Conservation (phyloP, 2,797 vertebrate species). For the Fistularia tabacaria region DNA sequence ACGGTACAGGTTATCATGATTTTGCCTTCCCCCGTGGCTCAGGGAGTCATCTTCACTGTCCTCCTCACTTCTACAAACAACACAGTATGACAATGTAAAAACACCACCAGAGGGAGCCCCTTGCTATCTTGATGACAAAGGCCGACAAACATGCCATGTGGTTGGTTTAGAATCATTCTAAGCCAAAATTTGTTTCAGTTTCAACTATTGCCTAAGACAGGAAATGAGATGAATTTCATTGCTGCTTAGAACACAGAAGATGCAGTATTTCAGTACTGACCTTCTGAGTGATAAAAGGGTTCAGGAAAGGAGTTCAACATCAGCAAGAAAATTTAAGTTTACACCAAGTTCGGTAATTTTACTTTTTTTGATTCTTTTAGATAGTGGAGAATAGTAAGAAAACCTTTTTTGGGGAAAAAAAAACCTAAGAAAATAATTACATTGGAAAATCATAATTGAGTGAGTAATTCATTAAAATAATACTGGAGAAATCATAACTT, state of each 20-base stretch:
- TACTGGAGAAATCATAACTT: constrained; percentile 1
- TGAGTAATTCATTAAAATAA: constrained; percentile 24
- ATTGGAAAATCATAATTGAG: too few relatives aligned
- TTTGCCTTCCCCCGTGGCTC: constrained; percentile 84
- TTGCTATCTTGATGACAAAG: constrained; percentile 23
- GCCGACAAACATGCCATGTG: constrained; percentile 25
- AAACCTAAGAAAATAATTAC: too few relatives aligned
- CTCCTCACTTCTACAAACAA: constrained; percentile 80
- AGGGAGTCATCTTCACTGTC: constrained; percentile 89
- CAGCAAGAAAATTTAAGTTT: too few relatives aligned
- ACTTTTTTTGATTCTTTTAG: too few relatives aligned
- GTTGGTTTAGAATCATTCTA: constrained; percentile 34
- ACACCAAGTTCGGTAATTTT: too few relatives aligned
- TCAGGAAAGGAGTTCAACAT: too few relatives aligned
- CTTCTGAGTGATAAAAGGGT: too few relatives aligned
- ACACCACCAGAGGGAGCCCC: constrained; percentile 61
- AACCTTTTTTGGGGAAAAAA: too few relatives aligned
- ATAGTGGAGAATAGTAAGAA: too few relatives aligned
- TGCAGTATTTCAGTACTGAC: too few relatives aligned
- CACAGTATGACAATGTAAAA: background rate
- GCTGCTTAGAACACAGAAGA: constrained; percentile 14
- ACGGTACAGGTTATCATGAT: constrained; percentile 95
- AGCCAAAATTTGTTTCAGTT: constrained; percentile 29
- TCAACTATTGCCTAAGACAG: constrained; percentile 8
- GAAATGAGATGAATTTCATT: constrained; percentile 3